phyloP scores from a whole-genome alignment of 2,888 invertebrate genomes.

The Drosophila algonquin region DNA sequence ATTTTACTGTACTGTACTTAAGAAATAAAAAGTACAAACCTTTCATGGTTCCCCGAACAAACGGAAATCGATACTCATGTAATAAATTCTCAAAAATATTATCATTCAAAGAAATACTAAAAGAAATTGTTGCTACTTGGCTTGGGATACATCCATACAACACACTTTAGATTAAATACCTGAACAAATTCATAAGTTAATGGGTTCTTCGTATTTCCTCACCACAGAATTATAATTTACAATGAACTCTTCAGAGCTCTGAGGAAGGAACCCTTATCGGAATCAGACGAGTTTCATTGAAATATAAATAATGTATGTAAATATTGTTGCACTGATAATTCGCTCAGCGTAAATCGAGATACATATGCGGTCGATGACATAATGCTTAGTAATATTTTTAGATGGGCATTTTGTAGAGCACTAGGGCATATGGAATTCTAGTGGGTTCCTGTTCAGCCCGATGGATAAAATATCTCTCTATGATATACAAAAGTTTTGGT shows the following conservation, averaged over 20 bases:
- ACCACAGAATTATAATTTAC: not conserved
- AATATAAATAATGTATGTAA: not conserved
- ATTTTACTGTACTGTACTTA: not conserved
- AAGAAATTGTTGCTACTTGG: not conserved
- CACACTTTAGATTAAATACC: not conserved
- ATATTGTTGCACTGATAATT: not conserved
- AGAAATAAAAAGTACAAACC: not conserved
- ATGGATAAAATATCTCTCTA: no score
- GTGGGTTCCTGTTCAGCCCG: not conserved
- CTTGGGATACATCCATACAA: not conserved
- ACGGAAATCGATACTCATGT: not conserved
- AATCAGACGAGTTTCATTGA: not conserved
- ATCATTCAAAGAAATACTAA: not conserved
- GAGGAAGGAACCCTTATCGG: not conserved
- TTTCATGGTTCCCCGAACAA: not conserved
- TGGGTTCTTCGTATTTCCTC: not conserved
- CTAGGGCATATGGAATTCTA: not conserved
- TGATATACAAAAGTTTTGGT: no score
- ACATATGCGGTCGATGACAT: not conserved
- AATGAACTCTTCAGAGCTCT: not conserved
- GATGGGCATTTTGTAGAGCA: not conserved
- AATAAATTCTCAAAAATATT: not conserved
- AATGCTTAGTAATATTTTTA: not conserved
- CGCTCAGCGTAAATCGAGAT: not conserved
- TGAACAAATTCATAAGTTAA: not conserved